Evolutionary conservation across 2,888 invertebrate genomes (phyloP), one percentile per base, ranked within the genome.

Genomic region (Dexiosoma caninum): DNA sequence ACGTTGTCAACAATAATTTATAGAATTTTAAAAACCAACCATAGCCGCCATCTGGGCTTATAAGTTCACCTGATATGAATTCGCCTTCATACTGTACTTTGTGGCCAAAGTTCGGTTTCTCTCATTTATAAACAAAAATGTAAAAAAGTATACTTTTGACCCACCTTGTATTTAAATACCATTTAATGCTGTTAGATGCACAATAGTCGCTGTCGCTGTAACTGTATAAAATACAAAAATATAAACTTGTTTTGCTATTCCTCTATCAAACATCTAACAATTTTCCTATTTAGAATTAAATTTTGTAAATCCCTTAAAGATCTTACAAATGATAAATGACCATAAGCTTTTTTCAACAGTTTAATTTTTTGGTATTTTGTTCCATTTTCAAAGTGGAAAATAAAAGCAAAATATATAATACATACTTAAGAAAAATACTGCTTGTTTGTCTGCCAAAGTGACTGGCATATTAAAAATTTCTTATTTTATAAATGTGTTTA

Each of bases 301-400:
- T 75, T 71, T 74, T 78, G 72, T 66, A 74, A 83, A 81, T 82
- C 81, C 82, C 74, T 62, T 81, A 78, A 82, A 83, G 77, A 77
- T 77, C 74, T 82, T 59, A 76, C 57, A 71, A 79, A 77, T 83
- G 83, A 83, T 83, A 83, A 82, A 83, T 82, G 82, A 81, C 81
- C 82, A 67, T 74, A 74, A 81, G 74, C 69, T 57, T 70, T 57
- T 37, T 44, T 9, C 21, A 44, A 67, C 27, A 19, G 14, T 67
- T 74, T 66, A 3, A n/a, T 62, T 32, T 53, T 57, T 72, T 40
- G 7, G 32, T 35, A 27, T 32, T 71, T 77, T n/a, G 6, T 60
- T 35, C 35, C 49, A 3, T 53, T 57, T 40, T 8, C 9, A 19
- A 27, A 7, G 19, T 67, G 35, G 14, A 35, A 35, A 14, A 16